These are phyloP conservation scores for Lycophotia porphyrea DNA, from an alignment of 2,888 invertebrate species.

Conservation along the genomic window DNA sequence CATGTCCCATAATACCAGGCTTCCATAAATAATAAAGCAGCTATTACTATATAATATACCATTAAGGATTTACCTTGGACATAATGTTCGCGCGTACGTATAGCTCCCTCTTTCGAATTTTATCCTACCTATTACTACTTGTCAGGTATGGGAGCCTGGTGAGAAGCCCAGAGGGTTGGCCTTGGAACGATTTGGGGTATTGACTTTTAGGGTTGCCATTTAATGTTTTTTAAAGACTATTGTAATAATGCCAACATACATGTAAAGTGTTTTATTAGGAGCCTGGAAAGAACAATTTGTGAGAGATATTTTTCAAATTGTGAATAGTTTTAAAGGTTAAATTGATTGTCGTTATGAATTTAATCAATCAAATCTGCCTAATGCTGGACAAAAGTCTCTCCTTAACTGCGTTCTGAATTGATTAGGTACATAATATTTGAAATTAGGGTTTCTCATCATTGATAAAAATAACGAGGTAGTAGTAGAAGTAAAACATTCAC, in stretches of 20 bases:
- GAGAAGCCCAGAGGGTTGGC: constrained; percentile 32
- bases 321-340: neutral
- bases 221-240: neutral
- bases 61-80: constrained; percentile 49
- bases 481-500: neutral
- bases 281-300: neutral
- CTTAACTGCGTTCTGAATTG: neutral
- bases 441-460: neutral
- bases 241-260: neutral
- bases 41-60: constrained; percentile 40
- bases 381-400: neutral
- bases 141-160: constrained; percentile 41
- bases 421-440: neutral
- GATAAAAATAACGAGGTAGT: neutral
- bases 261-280: neutral
- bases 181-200: constrained; percentile 51
- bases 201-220: constrained; percentile 15
- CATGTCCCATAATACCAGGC: constrained; percentile 34
- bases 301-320: no score
- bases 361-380: neutral
- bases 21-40: constrained; percentile 45
- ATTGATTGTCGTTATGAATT: neutral
- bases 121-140: constrained; percentile 45
- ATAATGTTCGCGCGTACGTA: constrained; percentile 16
- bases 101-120: constrained; percentile 30